These are phyloP conservation scores for Albula glossodonta DNA, from an alignment of 2,113 vertebrate species.

Conservation along the genomic window DNA sequence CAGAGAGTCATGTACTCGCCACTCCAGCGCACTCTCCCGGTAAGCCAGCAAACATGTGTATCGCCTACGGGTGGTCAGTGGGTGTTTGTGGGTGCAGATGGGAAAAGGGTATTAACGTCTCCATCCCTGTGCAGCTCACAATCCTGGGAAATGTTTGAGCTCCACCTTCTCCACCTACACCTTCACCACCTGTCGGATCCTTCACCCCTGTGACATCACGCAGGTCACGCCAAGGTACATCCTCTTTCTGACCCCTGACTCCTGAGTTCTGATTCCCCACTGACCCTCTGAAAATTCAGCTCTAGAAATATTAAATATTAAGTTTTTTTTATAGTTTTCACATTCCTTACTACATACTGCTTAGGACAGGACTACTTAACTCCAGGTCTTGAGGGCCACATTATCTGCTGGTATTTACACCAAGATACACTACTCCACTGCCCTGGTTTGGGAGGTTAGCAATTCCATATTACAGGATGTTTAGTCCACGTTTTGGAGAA, in stretches of 20 bases:
- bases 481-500: no score
- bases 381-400: no score
- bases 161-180: constrained; percentile 94
- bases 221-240: constrained; percentile 90
- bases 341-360: no score
- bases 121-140: constrained; percentile 67
- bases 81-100: constrained; percentile 36
- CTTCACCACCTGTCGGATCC: constrained; percentile 93
- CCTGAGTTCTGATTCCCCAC: background rate
- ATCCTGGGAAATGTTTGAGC: constrained; percentile 92
- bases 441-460: no score
- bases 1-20: constrained; percentile 54
- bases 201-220: constrained; percentile 92
- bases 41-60: constrained; percentile 47
- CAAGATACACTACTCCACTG: no score
- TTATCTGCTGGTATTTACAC: no score
- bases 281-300: background rate
- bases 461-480: no score
- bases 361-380: no score
- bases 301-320: no score
- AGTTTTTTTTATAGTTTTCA: no score
- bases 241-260: background rate
- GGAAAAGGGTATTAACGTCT: background rate
- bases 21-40: constrained; percentile 60
- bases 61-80: background rate